Base-by-base conservation (phyloP, 1,140 invertebrate genomes). In the Leptonema lineaticorne region DNA sequence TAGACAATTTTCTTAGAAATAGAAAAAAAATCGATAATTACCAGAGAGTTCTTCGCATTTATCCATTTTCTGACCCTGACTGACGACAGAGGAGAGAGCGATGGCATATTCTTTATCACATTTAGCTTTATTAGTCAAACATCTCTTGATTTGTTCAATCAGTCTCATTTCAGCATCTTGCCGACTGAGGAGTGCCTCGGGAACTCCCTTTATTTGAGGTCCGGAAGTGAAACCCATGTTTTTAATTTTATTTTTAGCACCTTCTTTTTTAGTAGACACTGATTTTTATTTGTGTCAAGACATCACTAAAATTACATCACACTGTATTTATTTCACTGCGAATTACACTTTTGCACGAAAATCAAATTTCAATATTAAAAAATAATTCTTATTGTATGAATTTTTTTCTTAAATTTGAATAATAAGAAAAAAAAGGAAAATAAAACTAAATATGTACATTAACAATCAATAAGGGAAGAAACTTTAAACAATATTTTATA, bases 161-260 rank as follows among this genome's bases (percentile, higher is more conserved):
- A 97, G 86, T 67, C 92, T 86, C 27, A 97, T 85, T 79, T 97
- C 95, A 9, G 93, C 92, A 78, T 97, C 95, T 80, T 96, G 94
- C 20, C 94, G 85, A 18, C 86, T 85, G 27, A 96, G 83, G 59
- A 96, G 81, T 64, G 93, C 93, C 78, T 95, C 93, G 77, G 96
- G 94, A 66, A 89, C 89, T 66, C 86, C 85, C 74, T 89, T 87
- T 41, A 92, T 91, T 78, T 94, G 91, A 28, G 94, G 84, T 75
- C 88, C 89, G 72, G 88, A 87, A 48, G 91, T 92, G 79, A 95
- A 95, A 67, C 92, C 92, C 93, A 96, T 96, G 69, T 68, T 53
- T 22, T 14, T 1, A 18, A n/a, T n/a, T n/a, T 75, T 6, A 22
- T n/a, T n/a, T n/a, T n/a, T 16, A 18, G 18, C 48, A 57, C 53